Percentiles rank a stretch among this genome's conserved stretches.
These are phyloP conservation scores for Aporrectodea caliginosa DNA, from an alignment of 1,140 invertebrate species.

Conservation along the genomic window DNA sequence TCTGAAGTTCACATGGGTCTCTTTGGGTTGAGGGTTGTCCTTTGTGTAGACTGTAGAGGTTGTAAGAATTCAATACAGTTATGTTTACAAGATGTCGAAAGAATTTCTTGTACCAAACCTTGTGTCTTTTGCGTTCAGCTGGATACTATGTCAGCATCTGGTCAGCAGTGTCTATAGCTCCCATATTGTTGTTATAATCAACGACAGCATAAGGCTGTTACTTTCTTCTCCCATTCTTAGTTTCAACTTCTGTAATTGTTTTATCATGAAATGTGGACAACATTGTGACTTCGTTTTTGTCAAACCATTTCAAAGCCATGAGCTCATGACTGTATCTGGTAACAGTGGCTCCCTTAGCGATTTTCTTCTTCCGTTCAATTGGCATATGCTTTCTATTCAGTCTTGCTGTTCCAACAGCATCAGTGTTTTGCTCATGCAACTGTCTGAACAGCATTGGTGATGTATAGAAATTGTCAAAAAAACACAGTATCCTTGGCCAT, in stretches of 20 bases:
- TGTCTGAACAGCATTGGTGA: not conserved
- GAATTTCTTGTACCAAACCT: not conserved
- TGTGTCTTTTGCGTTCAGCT: not conserved
- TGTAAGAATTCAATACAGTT: not conserved
- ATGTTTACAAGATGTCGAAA: not conserved
- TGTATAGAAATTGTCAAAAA: not conserved
- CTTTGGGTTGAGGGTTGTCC: no score
- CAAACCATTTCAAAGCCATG: not conserved
- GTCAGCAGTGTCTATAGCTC: not conserved
- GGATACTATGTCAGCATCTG: not conserved
- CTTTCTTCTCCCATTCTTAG: not conserved
- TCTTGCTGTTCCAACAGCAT: not conserved
- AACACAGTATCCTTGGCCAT: conserved; percentile 3
- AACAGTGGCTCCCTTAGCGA: not conserved
- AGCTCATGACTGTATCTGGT: not conserved
- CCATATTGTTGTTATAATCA: conserved; percentile 2
- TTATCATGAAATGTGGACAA: not conserved
- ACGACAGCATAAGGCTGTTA: not conserved
- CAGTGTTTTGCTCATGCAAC: not conserved
- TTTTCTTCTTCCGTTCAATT: not conserved
- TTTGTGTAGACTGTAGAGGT: no score
- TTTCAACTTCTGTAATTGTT: not conserved
- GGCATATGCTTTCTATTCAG: conserved; percentile 1
- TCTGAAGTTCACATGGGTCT: no score
- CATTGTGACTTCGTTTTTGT: not conserved